These are phyloP conservation scores for Elgonia sp. DNA, from an alignment of 2,888 invertebrate genomes.

Conservation along the genomic window DNA sequence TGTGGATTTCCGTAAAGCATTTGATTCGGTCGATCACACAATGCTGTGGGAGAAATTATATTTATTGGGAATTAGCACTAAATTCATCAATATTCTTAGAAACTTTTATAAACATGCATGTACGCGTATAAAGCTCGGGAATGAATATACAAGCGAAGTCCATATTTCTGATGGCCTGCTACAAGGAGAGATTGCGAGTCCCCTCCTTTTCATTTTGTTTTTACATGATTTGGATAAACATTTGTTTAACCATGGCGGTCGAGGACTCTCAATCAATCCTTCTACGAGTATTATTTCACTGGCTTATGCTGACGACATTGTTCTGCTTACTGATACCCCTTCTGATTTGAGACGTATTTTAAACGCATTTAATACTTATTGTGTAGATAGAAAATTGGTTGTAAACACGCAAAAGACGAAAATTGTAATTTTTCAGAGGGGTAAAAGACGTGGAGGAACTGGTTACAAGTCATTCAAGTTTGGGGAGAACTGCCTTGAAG, in stretches of 20 bases:
- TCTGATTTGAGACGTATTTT: not conserved
- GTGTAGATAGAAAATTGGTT: not conserved
- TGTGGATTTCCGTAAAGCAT: constrained; percentile 17
- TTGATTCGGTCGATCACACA: not conserved
- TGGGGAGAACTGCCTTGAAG: not conserved
- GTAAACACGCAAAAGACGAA: constrained; percentile 3
- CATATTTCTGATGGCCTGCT: not conserved
- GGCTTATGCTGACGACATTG: constrained; percentile 8
- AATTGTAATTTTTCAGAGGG: constrained; percentile 1
- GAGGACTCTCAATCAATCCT: not conserved
- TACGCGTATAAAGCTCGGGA: not conserved
- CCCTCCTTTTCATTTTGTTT: not conserved
- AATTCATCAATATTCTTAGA: not conserved
- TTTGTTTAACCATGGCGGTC: not conserved
- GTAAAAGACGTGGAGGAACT: not conserved
- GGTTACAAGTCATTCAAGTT: not conserved
- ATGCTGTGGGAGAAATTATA: not conserved
- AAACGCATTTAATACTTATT: not conserved
- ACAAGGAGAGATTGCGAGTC: not conserved
- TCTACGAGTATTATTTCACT: not conserved
- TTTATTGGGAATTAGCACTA: not conserved
- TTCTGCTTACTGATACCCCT: not conserved
- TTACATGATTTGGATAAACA: not conserved
- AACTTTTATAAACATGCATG: not conserved
- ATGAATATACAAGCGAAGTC: not conserved